Conservation (phyloP, 64 coral and sea anemone genomes). For the Montipora sp. region DNA sequence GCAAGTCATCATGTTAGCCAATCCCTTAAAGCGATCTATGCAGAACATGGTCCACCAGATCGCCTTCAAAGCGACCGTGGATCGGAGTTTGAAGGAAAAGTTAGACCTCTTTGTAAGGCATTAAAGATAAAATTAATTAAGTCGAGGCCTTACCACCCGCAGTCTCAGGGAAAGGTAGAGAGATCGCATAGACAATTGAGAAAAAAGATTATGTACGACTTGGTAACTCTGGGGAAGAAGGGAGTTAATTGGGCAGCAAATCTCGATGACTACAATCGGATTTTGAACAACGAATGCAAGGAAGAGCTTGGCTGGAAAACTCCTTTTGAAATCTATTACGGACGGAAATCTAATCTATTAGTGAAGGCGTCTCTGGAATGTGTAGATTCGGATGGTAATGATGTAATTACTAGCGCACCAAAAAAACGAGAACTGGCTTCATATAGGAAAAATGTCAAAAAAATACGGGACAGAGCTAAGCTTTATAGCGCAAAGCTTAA, state of each 20-base stretch:
- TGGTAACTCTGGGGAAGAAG: slow-evolving; percentile 38
- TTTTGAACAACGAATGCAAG: slow-evolving; percentile 63
- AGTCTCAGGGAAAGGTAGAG: slow-evolving; percentile 60
- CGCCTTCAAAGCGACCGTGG: slow-evolving; percentile 40
- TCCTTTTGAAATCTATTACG: slow-evolving; percentile 66
- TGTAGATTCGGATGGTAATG: slow-evolving; percentile 13
- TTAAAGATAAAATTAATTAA: slow-evolving; percentile 55
- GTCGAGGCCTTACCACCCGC: slow-evolving; percentile 53
- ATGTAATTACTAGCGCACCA: too few species aligned
- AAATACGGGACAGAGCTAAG: too few species aligned
- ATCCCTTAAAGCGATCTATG: not conserved
- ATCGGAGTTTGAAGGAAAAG: slow-evolving; percentile 45
- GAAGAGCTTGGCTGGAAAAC: slow-evolving; percentile 70
- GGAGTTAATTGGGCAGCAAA: slow-evolving; percentile 54
- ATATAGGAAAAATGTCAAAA: too few species aligned
- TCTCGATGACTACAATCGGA: slow-evolving; percentile 17
- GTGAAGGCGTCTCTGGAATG: slow-evolving; percentile 14
- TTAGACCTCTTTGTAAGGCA: not conserved
- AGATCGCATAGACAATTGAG: slow-evolving; percentile 7
- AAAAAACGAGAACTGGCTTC: too few species aligned
- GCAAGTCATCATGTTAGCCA: not conserved
- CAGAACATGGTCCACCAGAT: slow-evolving; percentile 45
- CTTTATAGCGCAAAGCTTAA: too few species aligned
- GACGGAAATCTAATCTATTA: slow-evolving; percentile 40
- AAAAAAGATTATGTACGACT: slow-evolving; percentile 10